phyloP scores from a whole-genome alignment of 2,797 vertebrate genomes.

The Catharus ustulatus region DNA sequence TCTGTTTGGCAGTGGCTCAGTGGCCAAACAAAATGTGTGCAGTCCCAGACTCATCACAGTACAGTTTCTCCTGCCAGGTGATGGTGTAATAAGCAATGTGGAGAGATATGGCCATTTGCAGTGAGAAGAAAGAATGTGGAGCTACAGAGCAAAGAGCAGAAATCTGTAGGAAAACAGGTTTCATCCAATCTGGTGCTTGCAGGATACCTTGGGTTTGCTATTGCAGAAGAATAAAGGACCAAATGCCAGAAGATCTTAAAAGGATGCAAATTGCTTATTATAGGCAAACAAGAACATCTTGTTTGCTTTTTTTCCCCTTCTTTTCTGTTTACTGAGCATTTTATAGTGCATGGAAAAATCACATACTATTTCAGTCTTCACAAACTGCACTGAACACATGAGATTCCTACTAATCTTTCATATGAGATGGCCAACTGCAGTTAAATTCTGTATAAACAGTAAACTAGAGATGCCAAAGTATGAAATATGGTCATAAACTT shows the following conservation, averaged over 20 bases:
- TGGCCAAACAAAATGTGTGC: conserved; percentile 34
- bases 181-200: conserved; percentile 53
- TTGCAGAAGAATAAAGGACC: conserved; percentile 10
- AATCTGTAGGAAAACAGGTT: conserved; percentile 40
- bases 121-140: not conserved
- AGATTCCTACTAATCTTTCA: not conserved
- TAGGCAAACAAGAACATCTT: conserved; percentile 35
- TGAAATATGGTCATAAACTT: not conserved
- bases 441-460: not conserved
- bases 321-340: not conserved
- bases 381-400: not conserved
- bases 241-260: conserved; percentile 14
- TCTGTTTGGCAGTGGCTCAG: conserved; percentile 45
- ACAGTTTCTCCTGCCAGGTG: conserved; percentile 48
- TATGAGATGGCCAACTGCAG: not conserved
- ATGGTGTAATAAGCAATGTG: not conserved
- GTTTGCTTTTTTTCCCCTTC: not conserved
- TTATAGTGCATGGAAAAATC: not conserved
- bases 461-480: not conserved
- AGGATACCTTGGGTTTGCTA: conserved; percentile 23
- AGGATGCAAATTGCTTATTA: not conserved
- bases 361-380: not conserved
- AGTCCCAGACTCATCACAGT: conserved; percentile 23
- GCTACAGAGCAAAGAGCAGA: conserved; percentile 1
- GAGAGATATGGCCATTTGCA: conserved; percentile 28